phyloP scores from a whole-genome alignment of 2,797 vertebrate species.

The Pterois miles region DNA sequence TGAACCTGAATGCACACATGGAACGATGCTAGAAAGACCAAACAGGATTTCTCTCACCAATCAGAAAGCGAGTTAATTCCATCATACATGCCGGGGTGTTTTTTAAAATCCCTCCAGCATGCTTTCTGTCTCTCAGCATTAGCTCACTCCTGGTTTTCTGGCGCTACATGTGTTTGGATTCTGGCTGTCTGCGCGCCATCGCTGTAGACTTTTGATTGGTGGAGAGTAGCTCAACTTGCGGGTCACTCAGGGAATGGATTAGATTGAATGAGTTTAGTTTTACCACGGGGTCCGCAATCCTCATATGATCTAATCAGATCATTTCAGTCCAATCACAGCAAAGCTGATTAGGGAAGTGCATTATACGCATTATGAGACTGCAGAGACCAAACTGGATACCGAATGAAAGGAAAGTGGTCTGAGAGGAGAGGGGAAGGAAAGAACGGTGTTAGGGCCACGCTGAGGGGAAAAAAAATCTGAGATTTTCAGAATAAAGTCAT shows the following conservation, averaged over 20 bases:
- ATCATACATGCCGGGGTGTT: not conserved
- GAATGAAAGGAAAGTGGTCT: slow-evolving; percentile 1
- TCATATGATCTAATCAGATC: slow-evolving; percentile 51
- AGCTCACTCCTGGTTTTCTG: slow-evolving; percentile 28
- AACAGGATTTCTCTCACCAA: not conserved
- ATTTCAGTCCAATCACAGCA: slow-evolving; percentile 34
- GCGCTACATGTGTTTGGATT: slow-evolving; percentile 18
- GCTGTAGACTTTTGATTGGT: slow-evolving; percentile 10
- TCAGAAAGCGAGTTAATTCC: not conserved
- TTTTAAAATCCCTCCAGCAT: slow-evolving; percentile 21
- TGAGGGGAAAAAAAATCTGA: too few relatives aligned
- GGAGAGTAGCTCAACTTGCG: slow-evolving; percentile 19
- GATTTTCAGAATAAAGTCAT: too few relatives aligned
- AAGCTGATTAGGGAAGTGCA: slow-evolving; percentile 53
- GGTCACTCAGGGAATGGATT: slow-evolving; percentile 31
- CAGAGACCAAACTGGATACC: slow-evolving; percentile 6
- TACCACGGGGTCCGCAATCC: not conserved
- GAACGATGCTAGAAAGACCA: slow-evolving; percentile 15
- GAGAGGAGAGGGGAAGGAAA: not conserved
- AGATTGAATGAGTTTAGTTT: slow-evolving; percentile 35
- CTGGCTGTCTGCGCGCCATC: not conserved
- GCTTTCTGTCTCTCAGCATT: slow-evolving; percentile 34
- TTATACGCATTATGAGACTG: slow-evolving; percentile 25
- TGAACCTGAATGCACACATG: slow-evolving; percentile 26
- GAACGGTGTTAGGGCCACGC: too few relatives aligned